Conservation (phyloP, 2,113 vertebrate species). For the Pangasianodon hypophthalmus region DNA sequence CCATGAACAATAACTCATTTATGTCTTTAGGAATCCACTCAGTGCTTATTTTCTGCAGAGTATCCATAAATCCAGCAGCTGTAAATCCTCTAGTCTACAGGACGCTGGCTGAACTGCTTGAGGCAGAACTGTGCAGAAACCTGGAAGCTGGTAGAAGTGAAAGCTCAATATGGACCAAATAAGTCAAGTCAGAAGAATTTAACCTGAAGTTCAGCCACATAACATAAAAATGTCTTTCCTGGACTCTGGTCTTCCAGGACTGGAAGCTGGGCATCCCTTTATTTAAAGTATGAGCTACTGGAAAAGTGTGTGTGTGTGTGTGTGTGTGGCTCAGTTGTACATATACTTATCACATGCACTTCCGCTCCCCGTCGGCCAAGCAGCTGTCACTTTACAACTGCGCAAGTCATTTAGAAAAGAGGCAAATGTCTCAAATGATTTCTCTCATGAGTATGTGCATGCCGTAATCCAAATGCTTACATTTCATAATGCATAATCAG, state of each 20-base stretch:
- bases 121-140: background rate
- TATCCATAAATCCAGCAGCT: conserved; percentile 21
- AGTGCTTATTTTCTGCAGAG: conserved; percentile 3
- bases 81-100: conserved; percentile 30
- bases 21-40: background rate
- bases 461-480: background rate
- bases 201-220: background rate
- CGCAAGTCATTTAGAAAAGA: conserved; percentile 1
- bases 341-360: conserved; percentile 21
- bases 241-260: background rate
- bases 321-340: conserved; percentile 28
- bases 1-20: conserved; percentile 27
- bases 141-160: background rate
- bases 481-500: background rate
- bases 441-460: background rate
- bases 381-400: conserved; percentile 49
- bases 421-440: conserved; percentile 10
- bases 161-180: background rate
- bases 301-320: background rate
- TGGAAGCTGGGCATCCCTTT: background rate
- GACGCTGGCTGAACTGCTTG: background rate
- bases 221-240: conserved; percentile 3
- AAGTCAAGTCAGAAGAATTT: background rate
- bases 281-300: conserved; percentile 17
- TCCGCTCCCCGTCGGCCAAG: conserved; percentile 19